These are phyloP conservation scores for Pseudomyrmex cubaensis DNA, from an alignment of 1,140 invertebrate genomes.

Conservation along the genomic window DNA sequence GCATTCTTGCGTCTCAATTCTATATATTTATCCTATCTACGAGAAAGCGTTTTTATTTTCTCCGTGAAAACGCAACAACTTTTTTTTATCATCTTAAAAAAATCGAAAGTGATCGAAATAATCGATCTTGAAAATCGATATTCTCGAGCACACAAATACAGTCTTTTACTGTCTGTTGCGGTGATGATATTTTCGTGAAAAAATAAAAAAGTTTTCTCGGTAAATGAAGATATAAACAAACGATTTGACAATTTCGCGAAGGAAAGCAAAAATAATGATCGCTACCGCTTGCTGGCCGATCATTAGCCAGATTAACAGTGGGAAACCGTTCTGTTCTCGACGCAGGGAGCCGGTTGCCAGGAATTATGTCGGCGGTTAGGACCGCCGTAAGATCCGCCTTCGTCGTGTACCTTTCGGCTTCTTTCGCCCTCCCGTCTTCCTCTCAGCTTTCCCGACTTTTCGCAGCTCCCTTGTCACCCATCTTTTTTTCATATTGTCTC, in stretches of 20 bases:
- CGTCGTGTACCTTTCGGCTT: conserved; percentile 79
- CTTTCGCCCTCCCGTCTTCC: conserved; percentile 44
- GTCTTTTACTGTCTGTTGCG: background rate
- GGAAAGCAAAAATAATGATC: conserved; percentile 58
- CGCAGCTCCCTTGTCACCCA: background rate
- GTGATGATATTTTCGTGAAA: background rate
- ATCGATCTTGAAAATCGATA: too few relatives aligned
- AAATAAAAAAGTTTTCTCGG: background rate
- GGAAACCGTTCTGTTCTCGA: conserved; percentile 74
- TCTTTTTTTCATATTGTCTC: conserved; percentile 12
- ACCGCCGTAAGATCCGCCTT: conserved; percentile 80
- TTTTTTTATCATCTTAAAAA: background rate
- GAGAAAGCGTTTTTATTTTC: background rate
- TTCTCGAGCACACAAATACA: too few relatives aligned
- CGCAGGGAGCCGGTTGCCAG: conserved; percentile 75
- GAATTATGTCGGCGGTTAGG: conserved; percentile 81
- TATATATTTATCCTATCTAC: background rate
- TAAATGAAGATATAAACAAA: background rate
- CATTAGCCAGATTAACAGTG: conserved; percentile 65
- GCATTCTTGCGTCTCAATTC: background rate
- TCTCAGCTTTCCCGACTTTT: conserved; percentile 32
- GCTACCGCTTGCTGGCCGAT: conserved; percentile 26
- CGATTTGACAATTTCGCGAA: background rate
- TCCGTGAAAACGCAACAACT: background rate
- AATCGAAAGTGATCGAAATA: too few relatives aligned